These are phyloP conservation scores for Agrochola lota DNA, from an alignment of 2,888 invertebrate genomes.

Conservation along the genomic window DNA sequence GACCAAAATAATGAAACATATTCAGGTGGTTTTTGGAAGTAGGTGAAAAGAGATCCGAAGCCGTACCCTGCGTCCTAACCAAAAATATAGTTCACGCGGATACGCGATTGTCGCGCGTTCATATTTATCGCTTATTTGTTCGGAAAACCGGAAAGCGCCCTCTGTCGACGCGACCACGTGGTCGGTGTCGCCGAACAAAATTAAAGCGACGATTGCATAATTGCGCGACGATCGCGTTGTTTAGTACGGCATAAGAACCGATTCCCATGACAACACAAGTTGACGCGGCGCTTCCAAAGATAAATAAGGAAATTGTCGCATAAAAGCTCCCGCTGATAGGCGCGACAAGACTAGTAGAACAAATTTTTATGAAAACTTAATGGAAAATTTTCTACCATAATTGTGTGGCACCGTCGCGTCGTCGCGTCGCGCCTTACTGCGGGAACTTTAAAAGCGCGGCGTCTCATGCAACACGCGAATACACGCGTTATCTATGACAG, in stretches of 20 bases:
- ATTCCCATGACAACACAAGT: neutral
- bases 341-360: neutral
- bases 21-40: neutral
- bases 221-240: neutral
- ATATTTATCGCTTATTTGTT: neutral
- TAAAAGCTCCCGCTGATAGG: neutral
- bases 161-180: neutral
- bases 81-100: too few species aligned
- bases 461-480: neutral
- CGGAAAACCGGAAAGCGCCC: neutral
- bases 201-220: too few species aligned
- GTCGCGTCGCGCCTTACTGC: neutral
- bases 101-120: neutral
- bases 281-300: too few species aligned
- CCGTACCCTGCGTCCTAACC: neutral
- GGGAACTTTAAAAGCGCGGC: neutral
- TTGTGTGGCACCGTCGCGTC: neutral
- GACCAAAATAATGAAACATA: neutral
- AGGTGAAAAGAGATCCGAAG: neutral
- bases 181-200: neutral
- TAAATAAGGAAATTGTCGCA: neutral
- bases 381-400: neutral
- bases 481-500: neutral
- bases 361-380: neutral
- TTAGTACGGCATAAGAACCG: neutral